Conservation (phyloP, 2,888 invertebrate genomes). For the Parochlus steinenii region DNA sequence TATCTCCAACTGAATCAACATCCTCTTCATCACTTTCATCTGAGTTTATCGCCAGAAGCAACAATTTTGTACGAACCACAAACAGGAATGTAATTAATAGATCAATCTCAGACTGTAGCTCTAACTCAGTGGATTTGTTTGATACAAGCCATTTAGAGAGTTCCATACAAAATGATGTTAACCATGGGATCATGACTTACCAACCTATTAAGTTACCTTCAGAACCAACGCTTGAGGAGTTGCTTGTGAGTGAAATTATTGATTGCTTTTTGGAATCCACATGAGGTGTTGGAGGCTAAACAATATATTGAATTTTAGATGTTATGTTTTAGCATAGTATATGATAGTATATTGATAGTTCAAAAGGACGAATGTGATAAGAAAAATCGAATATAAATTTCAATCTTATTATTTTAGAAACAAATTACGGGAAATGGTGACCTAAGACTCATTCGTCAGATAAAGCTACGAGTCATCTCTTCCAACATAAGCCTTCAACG, state of each 20-base stretch:
- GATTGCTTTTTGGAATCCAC: not conserved
- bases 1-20: too few relatives aligned
- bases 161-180: constrained; percentile 17
- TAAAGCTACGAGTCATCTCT: constrained; percentile 46
- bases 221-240: constrained; percentile 40
- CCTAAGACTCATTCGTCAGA: constrained; percentile 34
- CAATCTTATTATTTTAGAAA: constrained; percentile 20
- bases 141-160: not conserved
- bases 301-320: too few relatives aligned
- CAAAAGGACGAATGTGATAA: too few relatives aligned
- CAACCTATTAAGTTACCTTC: constrained; percentile 38
- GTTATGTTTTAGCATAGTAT: too few relatives aligned
- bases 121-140: not conserved
- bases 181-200: constrained; percentile 26
- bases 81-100: too few relatives aligned
- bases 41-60: too few relatives aligned
- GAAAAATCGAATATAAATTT: not conserved
- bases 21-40: too few relatives aligned
- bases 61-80: too few relatives aligned
- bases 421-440: constrained; percentile 31
- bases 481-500: constrained; percentile 46
- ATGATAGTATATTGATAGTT: too few relatives aligned
- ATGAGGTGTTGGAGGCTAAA: not conserved
- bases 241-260: constrained; percentile 34
- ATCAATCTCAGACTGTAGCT: too few relatives aligned